phyloP scores from a whole-genome alignment of 2,797 vertebrate genomes.

The Apogon talboti region DNA sequence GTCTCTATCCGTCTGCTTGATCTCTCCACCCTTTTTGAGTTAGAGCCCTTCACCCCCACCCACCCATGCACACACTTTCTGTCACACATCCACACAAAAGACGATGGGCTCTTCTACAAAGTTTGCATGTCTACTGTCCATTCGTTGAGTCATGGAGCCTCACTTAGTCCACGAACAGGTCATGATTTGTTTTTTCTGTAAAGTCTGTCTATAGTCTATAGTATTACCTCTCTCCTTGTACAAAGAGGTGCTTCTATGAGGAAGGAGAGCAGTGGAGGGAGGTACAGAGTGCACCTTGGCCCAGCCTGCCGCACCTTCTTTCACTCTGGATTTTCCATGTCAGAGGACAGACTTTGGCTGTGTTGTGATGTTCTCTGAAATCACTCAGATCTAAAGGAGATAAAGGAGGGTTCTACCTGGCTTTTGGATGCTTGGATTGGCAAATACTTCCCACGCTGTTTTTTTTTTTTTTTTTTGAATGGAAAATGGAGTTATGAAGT shows the following conservation, averaged over 20 bases:
- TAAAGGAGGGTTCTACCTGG: slow-evolving; percentile 39
- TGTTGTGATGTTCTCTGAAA: slow-evolving; percentile 56
- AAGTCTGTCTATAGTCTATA: slow-evolving; percentile 10
- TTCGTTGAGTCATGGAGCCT: slow-evolving; percentile 15
- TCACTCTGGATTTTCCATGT: slow-evolving; percentile 59
- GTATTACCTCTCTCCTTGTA: slow-evolving; percentile 8
- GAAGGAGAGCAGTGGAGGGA: slow-evolving; percentile 44
- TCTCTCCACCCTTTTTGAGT: slow-evolving; percentile 52
- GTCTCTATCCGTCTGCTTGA: slow-evolving; percentile 35
- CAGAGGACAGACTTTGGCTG: slow-evolving; percentile 51
- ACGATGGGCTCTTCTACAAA: slow-evolving; percentile 61
- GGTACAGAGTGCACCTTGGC: slow-evolving; percentile 58
- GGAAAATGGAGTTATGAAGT: slow-evolving; percentile 31
- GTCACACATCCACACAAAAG: slow-evolving; percentile 39
- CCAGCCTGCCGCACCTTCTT: slow-evolving; percentile 51
- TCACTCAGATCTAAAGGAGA: slow-evolving; percentile 42
- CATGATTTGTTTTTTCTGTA: background rate
- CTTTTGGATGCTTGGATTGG: slow-evolving; percentile 49
- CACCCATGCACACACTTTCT: slow-evolving; percentile 22
- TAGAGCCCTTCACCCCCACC: slow-evolving; percentile 15
- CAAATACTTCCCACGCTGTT: slow-evolving; percentile 56
- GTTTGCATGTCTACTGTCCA: slow-evolving; percentile 38
- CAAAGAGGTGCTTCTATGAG: slow-evolving; percentile 48
- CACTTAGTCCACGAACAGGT: background rate
- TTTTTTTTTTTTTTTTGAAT: slow-evolving; percentile 22